phyloP scores from a whole-genome alignment of 2,888 invertebrate genomes.

The Latrodectus elegans region DNA sequence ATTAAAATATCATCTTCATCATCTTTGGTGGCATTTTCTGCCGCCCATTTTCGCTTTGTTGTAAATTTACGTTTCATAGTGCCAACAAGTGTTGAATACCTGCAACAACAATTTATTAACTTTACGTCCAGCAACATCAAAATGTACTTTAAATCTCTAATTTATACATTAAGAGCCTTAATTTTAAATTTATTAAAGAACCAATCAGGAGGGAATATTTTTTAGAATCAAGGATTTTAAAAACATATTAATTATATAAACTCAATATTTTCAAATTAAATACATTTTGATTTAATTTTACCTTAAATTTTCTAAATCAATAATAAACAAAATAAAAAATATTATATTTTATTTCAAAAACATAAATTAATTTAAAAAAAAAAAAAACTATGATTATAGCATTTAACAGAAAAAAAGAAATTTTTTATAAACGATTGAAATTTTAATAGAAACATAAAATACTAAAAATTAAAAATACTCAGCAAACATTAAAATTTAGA shows the following conservation, averaged over 20 bases:
- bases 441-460: no score
- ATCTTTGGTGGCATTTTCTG: not conserved
- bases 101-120: not conserved
- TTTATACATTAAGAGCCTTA: not conserved
- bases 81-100: conserved; percentile 34
- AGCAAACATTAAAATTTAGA: no score
- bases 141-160: not conserved
- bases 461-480: no score
- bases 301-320: not conserved
- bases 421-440: no score
- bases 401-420: no score
- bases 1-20: conserved; percentile 12
- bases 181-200: not conserved
- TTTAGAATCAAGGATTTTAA: not conserved
- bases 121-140: not conserved
- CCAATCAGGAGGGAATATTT: not conserved
- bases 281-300: not conserved
- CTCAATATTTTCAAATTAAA: not conserved
- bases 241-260: not conserved
- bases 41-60: conserved; percentile 37
- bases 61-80: conserved; percentile 45
- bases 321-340: not conserved
- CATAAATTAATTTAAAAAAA: not conserved
- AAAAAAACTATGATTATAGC: not conserved
- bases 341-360: not conserved